Evolutionary conservation across 2,888 invertebrate genomes (phyloP), one percentile per base, ranked within the genome.

Genomic region (Polia nebulosa): DNA sequence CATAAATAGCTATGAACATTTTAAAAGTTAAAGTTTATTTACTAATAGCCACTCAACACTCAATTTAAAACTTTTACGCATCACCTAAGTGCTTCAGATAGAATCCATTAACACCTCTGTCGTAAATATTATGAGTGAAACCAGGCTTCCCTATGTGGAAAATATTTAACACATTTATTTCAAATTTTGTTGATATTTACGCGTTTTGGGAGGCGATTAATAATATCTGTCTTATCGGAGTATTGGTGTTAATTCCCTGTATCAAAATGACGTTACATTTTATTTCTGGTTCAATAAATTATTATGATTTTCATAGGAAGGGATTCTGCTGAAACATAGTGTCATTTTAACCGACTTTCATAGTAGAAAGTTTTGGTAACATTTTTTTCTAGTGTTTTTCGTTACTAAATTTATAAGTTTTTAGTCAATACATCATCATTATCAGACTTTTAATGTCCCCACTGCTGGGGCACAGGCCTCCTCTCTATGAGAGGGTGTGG

Each of bases 11-110:
- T 36, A 15, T 36, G 15, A 17, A 17, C 39, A 17, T 39, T 17
- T 15, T 15, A 36, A 36, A 39, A 1, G 6, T 2, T 7, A 36
- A 36, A 39, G 39, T 20, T 22, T 6, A n/a, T n/a, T n/a, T n/a
- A n/a, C n/a, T n/a, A n/a, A n/a, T n/a, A n/a, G n/a, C 1, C 20
- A 32, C 9, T 68, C 71, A 68, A 59, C 49, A 51, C 71, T 41
- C 22, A 27, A 70, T 39, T 25, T 58, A 3, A 56, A 57, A 57
- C 20, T 13, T 20, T 22, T 11, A 17, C n/a, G 8, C 32, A 20
- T 6, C 8, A 29, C 29, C 13, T 20, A 11, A 20, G 0, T 4
- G 13, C 29, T 32, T 45, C 11, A 9, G 3, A 20, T 34, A 34
- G 11, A 29, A 68, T 51, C 49, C 34, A 41, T 71, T 49, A 70